Evolutionary conservation across 2,797 vertebrate species (phyloP), one percentile per base, ranked within the genome.

Genomic region (Tympanoctomys barrerae): DNA sequence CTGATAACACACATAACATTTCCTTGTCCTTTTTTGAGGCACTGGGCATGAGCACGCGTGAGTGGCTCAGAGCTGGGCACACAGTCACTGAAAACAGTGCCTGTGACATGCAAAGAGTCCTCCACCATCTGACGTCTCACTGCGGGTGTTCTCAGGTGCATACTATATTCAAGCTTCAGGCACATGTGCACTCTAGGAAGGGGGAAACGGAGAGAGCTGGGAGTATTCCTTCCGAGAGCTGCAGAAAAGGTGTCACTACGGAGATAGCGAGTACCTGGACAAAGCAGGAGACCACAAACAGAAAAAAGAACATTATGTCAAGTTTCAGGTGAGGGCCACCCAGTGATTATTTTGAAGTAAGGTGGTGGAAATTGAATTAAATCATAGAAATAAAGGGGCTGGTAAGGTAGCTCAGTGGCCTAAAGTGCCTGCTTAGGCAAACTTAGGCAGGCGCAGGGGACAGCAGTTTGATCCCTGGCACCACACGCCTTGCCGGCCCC

Each of bases 151-250:
- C 73, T 62, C 31, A 49, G 68, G 61, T 57, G 5, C 13, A 21
- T 0, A 0, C 2, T 10, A 5, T 19, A 4, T n/a, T 26, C 19
- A 33, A n/a, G 21, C 85, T 1, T 5, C 6, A 54, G 26, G 42
- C 64, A 7, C 1, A 0, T 5, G 49, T 46, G 14, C 73, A 21
- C 28, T 26, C 33, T 7, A 33, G 42, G 39, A 49, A 10, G 31
- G 33, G 36, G 36, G 8, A 73, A 49, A 31, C 7, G 26, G 39
- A 46, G 24, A 80, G 21, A 96, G 80, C 46, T 5, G 18, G 28
- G 61, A 33, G 2, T 61, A 31, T 7, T 89, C 54, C 28, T 79
- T 52, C 31, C 39, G 18, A 14, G 1, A 26, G 73, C 31, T 33
- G 80, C 59, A 26, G 54, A 39, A 24, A 68, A n/a, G 49, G 33